Evolutionary conservation across 2,113 vertebrate species (phyloP).

Genomic region (Pterocles gutturalis): DNA sequence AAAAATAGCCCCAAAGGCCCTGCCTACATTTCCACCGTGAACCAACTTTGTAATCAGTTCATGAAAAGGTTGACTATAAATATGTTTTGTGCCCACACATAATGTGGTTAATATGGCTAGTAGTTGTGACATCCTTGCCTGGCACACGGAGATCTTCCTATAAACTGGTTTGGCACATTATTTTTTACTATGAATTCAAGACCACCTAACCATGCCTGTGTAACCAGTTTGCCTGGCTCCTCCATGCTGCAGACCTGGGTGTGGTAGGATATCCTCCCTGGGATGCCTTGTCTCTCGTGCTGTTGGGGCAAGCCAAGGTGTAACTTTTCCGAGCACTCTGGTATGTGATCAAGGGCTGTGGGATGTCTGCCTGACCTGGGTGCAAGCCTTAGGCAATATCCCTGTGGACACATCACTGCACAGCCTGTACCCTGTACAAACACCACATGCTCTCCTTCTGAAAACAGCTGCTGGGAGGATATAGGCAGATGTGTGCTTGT

Average conservation of each 20-base stretch:
- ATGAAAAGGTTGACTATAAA: conserved; percentile 64
- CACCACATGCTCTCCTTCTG: background rate
- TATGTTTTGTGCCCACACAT: conserved; percentile 60
- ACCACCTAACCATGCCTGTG: conserved; percentile 28
- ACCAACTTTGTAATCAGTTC: conserved; percentile 46
- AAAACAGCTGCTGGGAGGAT: background rate
- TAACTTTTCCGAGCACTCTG: background rate
- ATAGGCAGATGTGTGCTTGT: background rate
- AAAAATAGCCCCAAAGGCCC: conserved; percentile 51
- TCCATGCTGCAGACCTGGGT: background rate
- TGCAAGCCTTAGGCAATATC: background rate
- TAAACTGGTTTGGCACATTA: conserved; percentile 31
- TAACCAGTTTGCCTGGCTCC: conserved; percentile 48
- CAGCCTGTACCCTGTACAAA: background rate
- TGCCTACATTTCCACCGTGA: conserved; percentile 36
- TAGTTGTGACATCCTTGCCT: conserved; percentile 35
- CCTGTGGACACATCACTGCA: background rate
- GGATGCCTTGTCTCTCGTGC: background rate
- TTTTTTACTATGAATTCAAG: background rate
- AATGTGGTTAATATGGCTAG: background rate
- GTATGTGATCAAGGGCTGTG: background rate
- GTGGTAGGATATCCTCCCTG: conserved; percentile 32
- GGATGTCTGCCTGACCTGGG: background rate
- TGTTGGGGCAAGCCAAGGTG: background rate
- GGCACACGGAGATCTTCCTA: conserved; percentile 19